Percentiles rank a stretch among this genome's conserved stretches.
These are phyloP conservation scores for Aphidius colemani DNA, from an alignment of 2,888 invertebrate species.

Conservation along the genomic window DNA sequence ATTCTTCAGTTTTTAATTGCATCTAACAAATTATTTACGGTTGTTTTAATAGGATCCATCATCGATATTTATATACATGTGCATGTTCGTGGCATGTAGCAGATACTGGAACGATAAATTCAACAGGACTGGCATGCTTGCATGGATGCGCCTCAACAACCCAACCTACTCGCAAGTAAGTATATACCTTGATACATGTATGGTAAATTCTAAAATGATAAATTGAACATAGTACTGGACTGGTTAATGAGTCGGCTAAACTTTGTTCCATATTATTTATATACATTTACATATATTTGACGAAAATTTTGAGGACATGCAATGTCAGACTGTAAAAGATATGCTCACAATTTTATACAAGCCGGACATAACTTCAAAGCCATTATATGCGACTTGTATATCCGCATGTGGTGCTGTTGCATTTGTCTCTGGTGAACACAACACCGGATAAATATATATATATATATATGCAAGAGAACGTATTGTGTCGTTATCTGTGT, in stretches of 20 bases:
- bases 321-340: not conserved
- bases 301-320: not conserved
- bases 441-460: slow-evolving; percentile 12
- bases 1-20: too few relatives aligned
- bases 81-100: not conserved
- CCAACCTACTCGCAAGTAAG: too few relatives aligned
- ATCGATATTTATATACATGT: slow-evolving; percentile 2
- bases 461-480: slow-evolving; percentile 32
- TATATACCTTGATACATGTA: not conserved
- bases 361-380: not conserved
- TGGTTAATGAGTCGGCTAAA: slow-evolving; percentile 43
- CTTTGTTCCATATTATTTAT: slow-evolving; percentile 10
- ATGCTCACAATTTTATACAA: not conserved
- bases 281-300: not conserved
- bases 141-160: not conserved
- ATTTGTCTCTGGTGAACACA: slow-evolving; percentile 22
- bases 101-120: slow-evolving; percentile 4
- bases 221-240: slow-evolving; percentile 37
- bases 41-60: too few relatives aligned
- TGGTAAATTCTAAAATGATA: slow-evolving; percentile 36
- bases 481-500: slow-evolving; percentile 46
- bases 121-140: not conserved
- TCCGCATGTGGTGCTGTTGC: not conserved
- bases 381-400: too few relatives aligned
- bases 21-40: too few relatives aligned